These are phyloP conservation scores for Criorhina ranunculi DNA, from an alignment of 2,888 invertebrate species.

Conservation along the genomic window DNA sequence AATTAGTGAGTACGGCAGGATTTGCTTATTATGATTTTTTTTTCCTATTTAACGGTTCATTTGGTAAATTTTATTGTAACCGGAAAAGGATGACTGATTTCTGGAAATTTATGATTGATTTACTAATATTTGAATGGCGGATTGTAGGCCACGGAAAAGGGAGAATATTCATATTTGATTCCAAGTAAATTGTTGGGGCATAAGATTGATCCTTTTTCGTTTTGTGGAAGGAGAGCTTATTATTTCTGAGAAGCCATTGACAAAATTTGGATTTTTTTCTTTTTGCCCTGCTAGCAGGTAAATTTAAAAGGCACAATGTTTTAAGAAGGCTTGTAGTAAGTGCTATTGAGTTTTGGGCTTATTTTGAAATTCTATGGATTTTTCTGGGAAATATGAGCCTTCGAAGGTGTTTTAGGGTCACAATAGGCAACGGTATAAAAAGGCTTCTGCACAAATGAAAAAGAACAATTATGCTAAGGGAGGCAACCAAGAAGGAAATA, in stretches of 20 bases:
- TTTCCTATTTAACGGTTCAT: constrained; percentile 54
- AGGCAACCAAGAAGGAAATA: no score
- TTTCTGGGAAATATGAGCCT: no score
- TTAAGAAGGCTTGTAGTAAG: no score
- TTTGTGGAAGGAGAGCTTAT: constrained; percentile 27
- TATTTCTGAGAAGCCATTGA: constrained; percentile 10
- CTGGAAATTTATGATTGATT: constrained; percentile 40
- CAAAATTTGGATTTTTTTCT: no score
- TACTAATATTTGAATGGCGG: constrained; percentile 5
- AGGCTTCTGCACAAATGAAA: no score
- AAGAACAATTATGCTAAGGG: no score
- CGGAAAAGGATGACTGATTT: constrained; percentile 22
- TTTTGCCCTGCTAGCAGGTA: no score
- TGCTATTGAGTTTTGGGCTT: no score
- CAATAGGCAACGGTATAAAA: no score
- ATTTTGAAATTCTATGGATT: no score
- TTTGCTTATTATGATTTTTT: neutral
- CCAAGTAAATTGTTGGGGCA: constrained; percentile 8
- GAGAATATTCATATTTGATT: constrained; percentile 17
- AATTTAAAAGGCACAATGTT: no score
- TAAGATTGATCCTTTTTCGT: constrained; percentile 16
- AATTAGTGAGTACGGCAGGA: constrained; percentile 34
- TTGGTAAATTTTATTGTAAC: constrained; percentile 50
- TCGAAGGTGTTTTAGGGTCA: no score
- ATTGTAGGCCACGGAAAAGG: neutral